Conservation (phyloP, 1,140 invertebrate genomes). For the Galendromus occidentalis region DNA sequence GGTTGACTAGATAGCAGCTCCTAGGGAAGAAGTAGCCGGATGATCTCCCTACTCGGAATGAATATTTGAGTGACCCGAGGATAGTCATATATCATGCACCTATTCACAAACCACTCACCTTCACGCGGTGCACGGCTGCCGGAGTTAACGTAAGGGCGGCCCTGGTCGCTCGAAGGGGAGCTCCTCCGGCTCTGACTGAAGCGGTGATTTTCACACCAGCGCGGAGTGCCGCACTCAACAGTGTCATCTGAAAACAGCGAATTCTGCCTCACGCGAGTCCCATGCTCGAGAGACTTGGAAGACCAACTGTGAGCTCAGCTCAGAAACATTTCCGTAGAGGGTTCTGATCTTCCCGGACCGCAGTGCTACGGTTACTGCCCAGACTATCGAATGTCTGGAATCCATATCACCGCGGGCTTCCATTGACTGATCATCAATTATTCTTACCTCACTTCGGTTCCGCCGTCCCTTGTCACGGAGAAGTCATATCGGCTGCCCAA, state of each 20-base stretch:
- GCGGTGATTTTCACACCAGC: conserved; percentile 5
- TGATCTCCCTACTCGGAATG: background rate
- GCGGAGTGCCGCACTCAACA: background rate
- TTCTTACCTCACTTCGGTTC: too few species aligned
- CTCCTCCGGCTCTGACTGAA: background rate
- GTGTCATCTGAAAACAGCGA: background rate
- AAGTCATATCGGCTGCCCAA: too few species aligned
- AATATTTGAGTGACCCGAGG: background rate
- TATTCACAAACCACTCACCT: background rate
- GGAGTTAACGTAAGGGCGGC: conserved; percentile 7
- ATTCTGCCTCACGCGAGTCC: too few species aligned
- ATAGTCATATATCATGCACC: background rate
- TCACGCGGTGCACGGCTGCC: background rate
- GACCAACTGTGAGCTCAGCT: too few species aligned
- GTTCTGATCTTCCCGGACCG: too few species aligned
- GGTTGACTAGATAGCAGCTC: conserved; percentile 12
- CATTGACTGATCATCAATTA: too few species aligned
- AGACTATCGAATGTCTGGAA: too few species aligned
- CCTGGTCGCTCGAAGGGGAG: background rate
- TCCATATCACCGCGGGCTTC: too few species aligned
- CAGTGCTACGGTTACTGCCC: too few species aligned
- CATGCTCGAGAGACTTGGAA: too few species aligned
- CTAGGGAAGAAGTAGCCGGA: background rate
- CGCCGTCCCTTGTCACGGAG: too few species aligned
- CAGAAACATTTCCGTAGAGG: too few species aligned